Evolutionary conservation across 2,888 invertebrate species (phyloP), one percentile per base, ranked within the genome.

Genomic region (Diarsia brunnea): DNA sequence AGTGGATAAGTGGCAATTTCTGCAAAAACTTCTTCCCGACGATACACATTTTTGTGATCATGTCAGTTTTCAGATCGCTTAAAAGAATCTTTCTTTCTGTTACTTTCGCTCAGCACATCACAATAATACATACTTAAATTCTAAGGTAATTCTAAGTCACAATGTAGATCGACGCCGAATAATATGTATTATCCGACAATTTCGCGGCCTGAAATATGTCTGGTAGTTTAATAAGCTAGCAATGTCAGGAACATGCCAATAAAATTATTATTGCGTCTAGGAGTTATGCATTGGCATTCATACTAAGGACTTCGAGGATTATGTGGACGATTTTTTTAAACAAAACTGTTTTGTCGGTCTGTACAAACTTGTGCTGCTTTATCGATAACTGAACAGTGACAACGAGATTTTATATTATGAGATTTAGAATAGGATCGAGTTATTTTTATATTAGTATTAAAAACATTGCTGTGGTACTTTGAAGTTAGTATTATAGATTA

Each of bases 211-310:
- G 49, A 67, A 82, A 73, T 69, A 78, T 73, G 78, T 58, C 47
- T 63, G 79, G 60, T 27, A 79, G 43, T 84, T 84, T 79, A 78
- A 75, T 81, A 69, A 70, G 73, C 68, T 77, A 73, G 78, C 69
- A 38, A 69, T 68, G 74, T 45, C 58, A 65, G 65, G 64, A 71
- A 24, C n/a, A 67, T 38, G 53, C 53, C 75, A 77, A 69, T 73
- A 77, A 74, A 73, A 61, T 71, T 78, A 77, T 87, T 73, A 79
- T 72, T 72, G 49, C 70, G 45, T 69, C 38, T 60, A 31, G 38
- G 47, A 64, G 31, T 64, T 69, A 53, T 49, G 70, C 58, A 21
- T 43, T 63, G 73, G 61, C 31, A 81, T 81, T 66, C 53, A 4
- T 0, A 65, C 7, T 51, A 31, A 64, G 4, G 3, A 10, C n/a